These are phyloP conservation scores for Hanleya hanleyi DNA, from an alignment of 2,888 invertebrate species.

Conservation along the genomic window DNA sequence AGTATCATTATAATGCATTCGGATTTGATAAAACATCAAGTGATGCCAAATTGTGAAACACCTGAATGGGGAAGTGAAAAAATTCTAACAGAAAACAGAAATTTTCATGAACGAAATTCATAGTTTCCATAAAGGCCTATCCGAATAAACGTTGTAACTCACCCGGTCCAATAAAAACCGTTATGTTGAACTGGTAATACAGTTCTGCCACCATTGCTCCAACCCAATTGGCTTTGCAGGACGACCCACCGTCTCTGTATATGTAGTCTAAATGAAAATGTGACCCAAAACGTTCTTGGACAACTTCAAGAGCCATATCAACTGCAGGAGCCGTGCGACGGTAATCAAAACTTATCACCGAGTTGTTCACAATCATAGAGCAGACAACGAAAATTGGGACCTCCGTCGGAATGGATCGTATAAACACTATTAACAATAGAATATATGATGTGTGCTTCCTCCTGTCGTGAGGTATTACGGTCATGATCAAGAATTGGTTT, in stretches of 20 bases:
- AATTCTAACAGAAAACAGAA: no score
- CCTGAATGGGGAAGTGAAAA: no score
- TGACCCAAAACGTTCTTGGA: neutral
- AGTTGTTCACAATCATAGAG: neutral
- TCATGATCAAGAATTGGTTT: no score
- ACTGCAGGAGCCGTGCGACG: neutral
- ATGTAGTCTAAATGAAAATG: slow-evolving; percentile 20
- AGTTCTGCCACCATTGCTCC: slow-evolving; percentile 39
- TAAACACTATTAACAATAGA: no score
- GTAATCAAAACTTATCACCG: neutral
- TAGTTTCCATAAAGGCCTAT: no score
- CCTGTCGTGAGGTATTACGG: no score
- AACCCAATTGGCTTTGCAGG: slow-evolving; percentile 28
- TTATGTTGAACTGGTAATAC: slow-evolving; percentile 25
- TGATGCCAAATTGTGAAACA: no score
- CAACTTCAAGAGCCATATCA: neutral
- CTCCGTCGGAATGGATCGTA: no score
- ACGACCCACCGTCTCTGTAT: slow-evolving; percentile 24
- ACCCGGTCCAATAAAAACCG: slow-evolving; percentile 44
- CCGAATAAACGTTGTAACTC: neutral
- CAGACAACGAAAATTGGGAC: neutral
- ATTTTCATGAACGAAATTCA: no score
- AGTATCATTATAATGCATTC: no score
- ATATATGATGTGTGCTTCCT: no score
- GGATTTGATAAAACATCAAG: no score